phyloP scores from a whole-genome alignment of 2,888 invertebrate genomes.

The Bombyx huttoni region DNA sequence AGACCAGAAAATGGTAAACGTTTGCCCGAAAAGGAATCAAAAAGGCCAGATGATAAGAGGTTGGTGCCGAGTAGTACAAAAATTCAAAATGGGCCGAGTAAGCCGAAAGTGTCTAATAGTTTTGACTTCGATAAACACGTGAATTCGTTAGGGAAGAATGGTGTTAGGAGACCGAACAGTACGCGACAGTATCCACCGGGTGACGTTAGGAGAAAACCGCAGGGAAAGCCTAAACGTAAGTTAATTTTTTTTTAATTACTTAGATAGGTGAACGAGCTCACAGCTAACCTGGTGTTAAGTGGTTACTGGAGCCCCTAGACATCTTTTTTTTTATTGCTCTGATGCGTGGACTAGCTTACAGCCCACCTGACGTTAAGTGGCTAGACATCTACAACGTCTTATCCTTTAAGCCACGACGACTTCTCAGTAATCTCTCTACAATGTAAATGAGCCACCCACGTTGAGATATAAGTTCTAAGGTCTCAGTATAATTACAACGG shows the following conservation, averaged over 20 bases:
- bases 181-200: constrained; percentile 66
- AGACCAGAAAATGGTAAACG: constrained; percentile 22
- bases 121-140: constrained; percentile 65
- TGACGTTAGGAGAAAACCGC: constrained; percentile 45
- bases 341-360: no score
- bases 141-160: constrained; percentile 34
- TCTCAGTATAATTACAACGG: no score
- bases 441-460: no score
- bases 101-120: constrained; percentile 31
- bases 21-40: constrained; percentile 25
- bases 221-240: constrained; percentile 47
- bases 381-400: no score
- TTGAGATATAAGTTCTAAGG: no score
- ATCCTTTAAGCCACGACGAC: no score
- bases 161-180: constrained; percentile 21
- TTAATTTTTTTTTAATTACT: no score
- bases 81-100: constrained; percentile 33
- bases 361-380: no score
- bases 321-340: no score
- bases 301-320: neutral
- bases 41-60: constrained; percentile 35
- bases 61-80: constrained; percentile 16
- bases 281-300: no score
- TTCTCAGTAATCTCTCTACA: no score
- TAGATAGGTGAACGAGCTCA: no score